phyloP scores from a whole-genome alignment of 2,888 invertebrate species.

The Hydraecia micacea region DNA sequence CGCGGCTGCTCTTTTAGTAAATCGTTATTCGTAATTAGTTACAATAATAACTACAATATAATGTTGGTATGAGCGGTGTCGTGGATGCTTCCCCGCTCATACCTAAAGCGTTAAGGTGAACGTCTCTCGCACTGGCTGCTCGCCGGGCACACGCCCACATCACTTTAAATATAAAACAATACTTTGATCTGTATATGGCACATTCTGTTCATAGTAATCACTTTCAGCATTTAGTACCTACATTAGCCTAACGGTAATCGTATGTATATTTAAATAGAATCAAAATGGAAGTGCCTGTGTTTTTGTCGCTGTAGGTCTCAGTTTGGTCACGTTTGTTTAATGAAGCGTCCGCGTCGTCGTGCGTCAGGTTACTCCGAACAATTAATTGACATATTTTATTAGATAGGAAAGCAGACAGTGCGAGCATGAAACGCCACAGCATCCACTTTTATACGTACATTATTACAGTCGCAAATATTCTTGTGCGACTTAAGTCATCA shows the following conservation, averaged over 20 bases:
- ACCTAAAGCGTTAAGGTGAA: constrained; percentile 90
- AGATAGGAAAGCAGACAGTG: constrained; percentile 82
- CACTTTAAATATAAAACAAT: constrained; percentile 56
- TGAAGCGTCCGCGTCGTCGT: constrained; percentile 47
- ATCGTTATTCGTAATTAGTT: constrained; percentile 86
- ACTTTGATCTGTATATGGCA: constrained; percentile 62
- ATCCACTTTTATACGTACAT: constrained; percentile 87
- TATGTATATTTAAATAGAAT: constrained; percentile 46
- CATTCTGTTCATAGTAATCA: constrained; percentile 58
- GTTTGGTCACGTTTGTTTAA: constrained; percentile 36
- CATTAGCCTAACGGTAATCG: constrained; percentile 32
- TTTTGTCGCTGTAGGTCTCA: constrained; percentile 26
- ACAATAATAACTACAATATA: constrained; percentile 89
- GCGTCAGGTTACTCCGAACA: constrained; percentile 70
- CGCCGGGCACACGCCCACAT: constrained; percentile 68
- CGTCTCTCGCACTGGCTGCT: constrained; percentile 84
- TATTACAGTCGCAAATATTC: constrained; percentile 80
- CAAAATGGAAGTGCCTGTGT: constrained; percentile 50
- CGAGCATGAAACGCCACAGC: constrained; percentile 85
- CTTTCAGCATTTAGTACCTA: constrained; percentile 36
- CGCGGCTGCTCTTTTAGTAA: constrained; percentile 77
- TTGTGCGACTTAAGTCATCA: constrained; percentile 80
- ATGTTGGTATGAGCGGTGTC: constrained; percentile 90
- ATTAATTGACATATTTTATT: constrained; percentile 84
- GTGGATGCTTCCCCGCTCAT: constrained; percentile 90